phyloP scores from a whole-genome alignment of 1,140 invertebrate genomes.

The Stegodyphus mimosarum region DNA sequence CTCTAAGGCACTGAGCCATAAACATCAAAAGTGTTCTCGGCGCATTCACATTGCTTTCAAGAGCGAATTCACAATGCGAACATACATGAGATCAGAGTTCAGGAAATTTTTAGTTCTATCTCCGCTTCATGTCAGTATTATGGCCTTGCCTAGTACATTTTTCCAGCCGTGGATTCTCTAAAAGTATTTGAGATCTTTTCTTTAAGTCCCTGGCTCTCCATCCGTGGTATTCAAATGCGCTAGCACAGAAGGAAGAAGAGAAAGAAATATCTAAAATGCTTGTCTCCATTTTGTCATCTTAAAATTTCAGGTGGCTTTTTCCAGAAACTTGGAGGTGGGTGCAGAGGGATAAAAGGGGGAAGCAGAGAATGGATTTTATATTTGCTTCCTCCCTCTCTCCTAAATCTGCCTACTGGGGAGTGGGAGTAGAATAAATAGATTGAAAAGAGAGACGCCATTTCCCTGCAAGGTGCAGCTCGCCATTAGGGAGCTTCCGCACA shows the following conservation, averaged over 20 bases:
- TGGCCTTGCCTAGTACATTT: conserved; percentile 16
- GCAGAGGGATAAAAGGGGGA: neutral
- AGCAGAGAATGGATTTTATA: neutral
- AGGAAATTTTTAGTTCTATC: conserved; percentile 31
- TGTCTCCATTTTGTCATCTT: conserved; percentile 47
- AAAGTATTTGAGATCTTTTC: neutral
- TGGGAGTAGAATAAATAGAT: conserved; percentile 31
- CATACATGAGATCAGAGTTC: conserved; percentile 42
- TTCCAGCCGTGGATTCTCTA: neutral
- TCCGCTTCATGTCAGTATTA: neutral
- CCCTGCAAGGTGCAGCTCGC: conserved; percentile 1
- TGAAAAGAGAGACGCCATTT: conserved; percentile 18
- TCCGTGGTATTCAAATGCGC: neutral
- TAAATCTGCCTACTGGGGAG: neutral
- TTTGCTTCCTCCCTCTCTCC: neutral
- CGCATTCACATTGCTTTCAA: neutral
- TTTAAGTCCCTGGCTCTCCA: neutral
- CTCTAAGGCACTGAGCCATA: too few relatives aligned
- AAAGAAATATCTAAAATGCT: conserved; percentile 28
- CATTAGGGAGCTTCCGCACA: conserved; percentile 13
- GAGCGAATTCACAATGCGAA: conserved; percentile 3
- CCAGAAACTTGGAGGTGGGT: neutral
- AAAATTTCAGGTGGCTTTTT: conserved; percentile 2
- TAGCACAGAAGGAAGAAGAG: neutral
- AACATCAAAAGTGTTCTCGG: too few relatives aligned